Evolutionary conservation across 2,113 vertebrate genomes (phyloP), one percentile per base, ranked within the genome.

Genomic region (Phyllopteryx taeniolatus): DNA sequence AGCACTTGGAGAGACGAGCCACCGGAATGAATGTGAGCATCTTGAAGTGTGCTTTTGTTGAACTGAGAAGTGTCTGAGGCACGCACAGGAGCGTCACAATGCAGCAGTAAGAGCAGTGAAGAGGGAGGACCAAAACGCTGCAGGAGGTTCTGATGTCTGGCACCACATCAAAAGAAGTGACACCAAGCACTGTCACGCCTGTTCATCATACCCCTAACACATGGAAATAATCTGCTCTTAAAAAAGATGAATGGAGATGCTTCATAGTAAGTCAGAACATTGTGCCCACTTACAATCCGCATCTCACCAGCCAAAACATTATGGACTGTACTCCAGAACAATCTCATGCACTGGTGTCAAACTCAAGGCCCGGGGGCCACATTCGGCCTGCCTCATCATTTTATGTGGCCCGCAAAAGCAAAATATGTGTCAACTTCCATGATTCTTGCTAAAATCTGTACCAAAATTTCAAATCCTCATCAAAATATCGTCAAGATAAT

Each of bases 21-120:
- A 0, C 44, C 57, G 22, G 42, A 77, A 76, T 35, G 42, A 77
- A 76, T 35, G 13, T 63, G 46, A 74, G 73, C 60, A 68, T 66
- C 54, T 33, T 7, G 12, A 80, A 73, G 46, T 65, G 71, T 61
- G 49, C 67, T 49, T 71, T 53, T 75, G 62, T 51, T 47, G 44
- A 66, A 47, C 13, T 47, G 1, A 31, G 42, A 68, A 27, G 53
- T 56, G 44, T 59, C 20, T 22, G 35, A 75, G 75, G 78, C 79
- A 73, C 79, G 76, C 74, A 63, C 66, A 51, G 73, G 75, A 70
- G 64, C 61, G 51, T 60, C 46, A 82, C 78, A 72, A 75, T 86
- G 84, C 79, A 80, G 74, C 78, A 78, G 80, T 51, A 73, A 33
- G 60, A 59, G 69, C 57, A 51, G 42, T 33, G 27, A 72, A 72